phyloP scores from a whole-genome alignment of 2,113 vertebrate species.

The Climacteris rufus region DNA sequence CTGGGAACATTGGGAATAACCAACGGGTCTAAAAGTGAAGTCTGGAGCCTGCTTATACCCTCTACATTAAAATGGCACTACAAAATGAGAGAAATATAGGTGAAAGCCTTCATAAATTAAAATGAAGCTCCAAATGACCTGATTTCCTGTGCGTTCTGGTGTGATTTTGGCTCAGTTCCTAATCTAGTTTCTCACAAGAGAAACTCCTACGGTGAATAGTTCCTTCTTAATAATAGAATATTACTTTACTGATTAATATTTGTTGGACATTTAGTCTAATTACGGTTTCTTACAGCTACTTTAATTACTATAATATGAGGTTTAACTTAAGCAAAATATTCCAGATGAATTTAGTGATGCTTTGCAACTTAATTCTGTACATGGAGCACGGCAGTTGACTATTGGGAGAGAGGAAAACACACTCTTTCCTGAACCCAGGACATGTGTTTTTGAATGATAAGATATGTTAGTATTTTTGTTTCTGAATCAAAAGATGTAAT shows the following conservation, averaged over 20 bases:
- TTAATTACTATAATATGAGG: slow-evolving; percentile 67
- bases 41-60: neutral
- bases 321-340: slow-evolving; percentile 61
- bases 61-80: neutral
- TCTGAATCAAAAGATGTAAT: slow-evolving; percentile 32
- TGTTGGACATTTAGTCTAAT: slow-evolving; percentile 52
- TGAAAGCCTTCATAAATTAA: neutral
- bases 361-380: slow-evolving; percentile 46
- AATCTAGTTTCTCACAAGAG: neutral
- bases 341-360: slow-evolving; percentile 2
- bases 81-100: neutral
- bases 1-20: neutral
- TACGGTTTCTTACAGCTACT: slow-evolving; percentile 44
- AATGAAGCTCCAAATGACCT: neutral
- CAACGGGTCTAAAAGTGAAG: neutral
- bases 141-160: neutral
- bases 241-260: slow-evolving; percentile 50
- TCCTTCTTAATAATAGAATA: slow-evolving; percentile 32
- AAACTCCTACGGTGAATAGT: neutral
- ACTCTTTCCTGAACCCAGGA: slow-evolving; percentile 11
- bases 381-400: neutral
- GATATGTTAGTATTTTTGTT: slow-evolving; percentile 26
- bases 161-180: neutral
- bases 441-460: slow-evolving; percentile 52
- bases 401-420: neutral